phyloP scores from a whole-genome alignment of 1,140 invertebrate genomes.

The Zaprionus lachaisei region DNA sequence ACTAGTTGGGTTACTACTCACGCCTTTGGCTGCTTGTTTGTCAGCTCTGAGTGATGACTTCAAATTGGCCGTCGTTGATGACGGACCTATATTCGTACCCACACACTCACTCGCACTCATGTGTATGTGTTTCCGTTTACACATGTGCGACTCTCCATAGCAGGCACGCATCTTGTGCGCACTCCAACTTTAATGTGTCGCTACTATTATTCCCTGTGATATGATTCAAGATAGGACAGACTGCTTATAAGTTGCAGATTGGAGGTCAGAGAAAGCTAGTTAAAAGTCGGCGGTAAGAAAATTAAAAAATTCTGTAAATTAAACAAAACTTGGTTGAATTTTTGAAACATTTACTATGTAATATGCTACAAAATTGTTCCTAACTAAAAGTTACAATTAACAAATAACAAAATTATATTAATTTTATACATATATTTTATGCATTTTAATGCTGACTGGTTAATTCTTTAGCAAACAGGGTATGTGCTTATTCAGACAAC shows the following conservation, averaged over 20 bases:
- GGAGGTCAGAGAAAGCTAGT: neutral
- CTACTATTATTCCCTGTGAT: neutral
- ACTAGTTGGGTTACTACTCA: slow-evolving; percentile 16
- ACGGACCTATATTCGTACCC: slow-evolving; percentile 43
- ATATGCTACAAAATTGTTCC: neutral
- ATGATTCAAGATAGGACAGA: neutral
- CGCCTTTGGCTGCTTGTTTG: slow-evolving; percentile 64
- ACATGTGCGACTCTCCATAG: slow-evolving; percentile 51
- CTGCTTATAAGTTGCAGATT: neutral
- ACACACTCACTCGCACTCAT: neutral
- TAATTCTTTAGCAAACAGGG: slow-evolving; percentile 21
- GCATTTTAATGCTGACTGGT: slow-evolving; percentile 10
- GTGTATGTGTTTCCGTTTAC: slow-evolving; percentile 29
- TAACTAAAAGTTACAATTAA: neutral
- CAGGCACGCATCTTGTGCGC: slow-evolving; percentile 14
- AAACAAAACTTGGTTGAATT: neutral
- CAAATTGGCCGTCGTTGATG: slow-evolving; percentile 76
- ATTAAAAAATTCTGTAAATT: neutral
- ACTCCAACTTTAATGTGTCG: slow-evolving; percentile 14
- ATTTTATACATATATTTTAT: neutral
- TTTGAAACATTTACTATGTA: too few relatives aligned
- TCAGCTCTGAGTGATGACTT: slow-evolving; percentile 77
- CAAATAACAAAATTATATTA: neutral
- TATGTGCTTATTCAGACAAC: neutral
- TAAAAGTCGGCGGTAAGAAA: too few relatives aligned